Conservation (phyloP, 2,888 invertebrate genomes). For the Julus scanicus region DNA sequence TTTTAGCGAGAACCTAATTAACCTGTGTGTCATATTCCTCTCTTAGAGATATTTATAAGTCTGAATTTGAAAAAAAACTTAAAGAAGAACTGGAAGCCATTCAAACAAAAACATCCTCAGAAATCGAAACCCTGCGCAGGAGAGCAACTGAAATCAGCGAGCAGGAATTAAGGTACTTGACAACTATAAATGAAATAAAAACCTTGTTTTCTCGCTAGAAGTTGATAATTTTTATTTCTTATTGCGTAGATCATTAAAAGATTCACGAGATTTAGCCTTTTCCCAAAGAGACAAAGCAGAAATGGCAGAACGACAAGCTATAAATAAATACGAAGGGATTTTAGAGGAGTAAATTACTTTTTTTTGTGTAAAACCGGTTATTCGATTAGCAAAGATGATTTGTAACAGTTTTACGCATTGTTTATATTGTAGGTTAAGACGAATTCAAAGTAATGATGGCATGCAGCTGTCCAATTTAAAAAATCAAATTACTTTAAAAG, state of each 20-base stretch:
- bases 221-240: background rate
- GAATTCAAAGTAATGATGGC: conserved; percentile 63
- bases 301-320: conserved; percentile 23
- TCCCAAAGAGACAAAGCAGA: conserved; percentile 55
- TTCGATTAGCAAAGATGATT: background rate
- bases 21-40: background rate
- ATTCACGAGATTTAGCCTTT: conserved; percentile 55
- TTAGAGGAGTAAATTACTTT: conserved; percentile 52
- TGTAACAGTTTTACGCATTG: background rate
- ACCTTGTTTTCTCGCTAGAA: background rate
- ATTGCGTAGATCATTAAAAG: conserved; percentile 54
- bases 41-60: conserved; percentile 57
- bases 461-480: conserved; percentile 63
- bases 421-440: conserved; percentile 62
- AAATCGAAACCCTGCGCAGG: conserved; percentile 55
- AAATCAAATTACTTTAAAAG: conserved; percentile 65
- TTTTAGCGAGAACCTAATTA: background rate
- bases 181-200: background rate
- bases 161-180: conserved; percentile 56
- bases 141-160: conserved; percentile 53
- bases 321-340: conserved; percentile 55
- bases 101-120: conserved; percentile 55
- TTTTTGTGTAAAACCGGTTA: background rate
- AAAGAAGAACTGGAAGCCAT: conserved; percentile 56
- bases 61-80: conserved; percentile 58